Evolutionary conservation across 2,797 vertebrate genomes (phyloP).

Genomic region (Spheniscus humboldti): DNA sequence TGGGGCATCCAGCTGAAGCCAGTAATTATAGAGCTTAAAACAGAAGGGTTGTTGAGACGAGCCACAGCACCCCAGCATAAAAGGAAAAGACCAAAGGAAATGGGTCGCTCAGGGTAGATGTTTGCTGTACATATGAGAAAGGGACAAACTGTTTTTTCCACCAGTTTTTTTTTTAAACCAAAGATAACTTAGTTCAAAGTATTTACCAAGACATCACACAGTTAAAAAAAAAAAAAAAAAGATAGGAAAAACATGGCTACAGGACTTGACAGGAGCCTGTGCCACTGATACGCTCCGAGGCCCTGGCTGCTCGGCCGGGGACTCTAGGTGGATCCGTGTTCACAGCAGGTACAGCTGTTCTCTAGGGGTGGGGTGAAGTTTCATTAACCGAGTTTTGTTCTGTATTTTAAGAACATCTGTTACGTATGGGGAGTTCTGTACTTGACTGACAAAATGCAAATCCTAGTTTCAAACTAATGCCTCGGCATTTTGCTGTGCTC

Average conservation of each 20-base stretch:
- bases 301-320: background rate
- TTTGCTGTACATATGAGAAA: background rate
- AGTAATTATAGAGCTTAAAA: background rate
- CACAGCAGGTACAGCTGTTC: background rate
- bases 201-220: background rate
- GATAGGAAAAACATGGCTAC: background rate
- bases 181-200: background rate
- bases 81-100: background rate
- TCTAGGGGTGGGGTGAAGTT: background rate
- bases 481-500: background rate
- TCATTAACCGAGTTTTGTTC: background rate
- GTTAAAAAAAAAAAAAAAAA: background rate
- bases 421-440: background rate
- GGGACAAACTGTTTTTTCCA: background rate
- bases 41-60: background rate
- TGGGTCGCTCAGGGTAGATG: background rate
- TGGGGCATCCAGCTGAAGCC: background rate
- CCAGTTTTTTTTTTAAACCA: background rate
- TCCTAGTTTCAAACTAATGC: background rate
- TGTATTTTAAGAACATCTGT: constrained; percentile 27
- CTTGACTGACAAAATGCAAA: constrained; percentile 39
- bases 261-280: background rate
- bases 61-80: background rate
- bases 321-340: rapidly evolving
- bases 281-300: background rate